phyloP scores from a whole-genome alignment of 2,888 invertebrate species.

The Drosophila koepferae region DNA sequence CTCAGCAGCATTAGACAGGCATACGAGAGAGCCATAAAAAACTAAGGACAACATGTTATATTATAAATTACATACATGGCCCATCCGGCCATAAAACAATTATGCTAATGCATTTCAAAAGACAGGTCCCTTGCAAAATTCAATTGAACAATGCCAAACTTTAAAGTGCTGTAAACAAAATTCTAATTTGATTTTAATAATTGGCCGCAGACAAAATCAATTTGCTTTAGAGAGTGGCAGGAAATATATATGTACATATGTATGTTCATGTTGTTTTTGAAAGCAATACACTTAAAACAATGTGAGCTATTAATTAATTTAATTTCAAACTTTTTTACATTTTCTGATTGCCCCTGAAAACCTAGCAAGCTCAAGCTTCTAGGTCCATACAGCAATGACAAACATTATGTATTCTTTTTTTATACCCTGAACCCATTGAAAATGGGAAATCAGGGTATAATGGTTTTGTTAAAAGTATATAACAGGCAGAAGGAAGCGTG shows the following conservation, averaged over 20 bases:
- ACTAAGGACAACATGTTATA: not conserved
- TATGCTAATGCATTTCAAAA: slow-evolving; percentile 10
- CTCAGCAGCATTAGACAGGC: not conserved
- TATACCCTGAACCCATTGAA: too few species aligned
- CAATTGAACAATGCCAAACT: not conserved
- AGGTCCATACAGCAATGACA: not conserved
- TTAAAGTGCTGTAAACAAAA: slow-evolving; percentile 7
- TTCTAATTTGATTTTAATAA: slow-evolving; percentile 25
- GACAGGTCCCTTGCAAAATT: not conserved
- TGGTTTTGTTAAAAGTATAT: too few species aligned
- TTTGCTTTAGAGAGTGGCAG: slow-evolving; percentile 12
- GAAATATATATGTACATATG: not conserved
- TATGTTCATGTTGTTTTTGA: not conserved
- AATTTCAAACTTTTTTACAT: not conserved
- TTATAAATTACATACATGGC: not conserved
- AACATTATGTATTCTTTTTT: not conserved
- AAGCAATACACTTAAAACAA: not conserved
- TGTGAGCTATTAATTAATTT: too few species aligned
- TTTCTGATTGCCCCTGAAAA: not conserved
- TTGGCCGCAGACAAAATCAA: slow-evolving; percentile 24
- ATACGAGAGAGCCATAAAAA: not conserved
- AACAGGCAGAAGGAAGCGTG: too few species aligned
- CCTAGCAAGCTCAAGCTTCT: not conserved
- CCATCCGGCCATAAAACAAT: not conserved
- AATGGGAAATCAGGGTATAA: too few species aligned